These are phyloP conservation scores for Carposina sasakii DNA, from an alignment of 1,140 invertebrate genomes.

Conservation along the genomic window DNA sequence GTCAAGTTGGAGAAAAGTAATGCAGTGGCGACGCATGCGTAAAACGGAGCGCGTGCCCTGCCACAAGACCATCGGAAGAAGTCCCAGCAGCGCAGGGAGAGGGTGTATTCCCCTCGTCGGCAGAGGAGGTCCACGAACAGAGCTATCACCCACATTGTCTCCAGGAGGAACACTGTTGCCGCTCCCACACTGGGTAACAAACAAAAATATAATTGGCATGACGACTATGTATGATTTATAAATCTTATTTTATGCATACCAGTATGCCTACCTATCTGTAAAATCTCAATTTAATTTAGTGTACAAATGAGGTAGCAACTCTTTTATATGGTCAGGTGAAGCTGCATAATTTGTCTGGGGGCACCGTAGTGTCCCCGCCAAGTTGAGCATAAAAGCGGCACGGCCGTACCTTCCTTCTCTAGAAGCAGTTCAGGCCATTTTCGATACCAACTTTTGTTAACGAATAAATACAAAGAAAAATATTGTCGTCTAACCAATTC, in stretches of 20 bases:
- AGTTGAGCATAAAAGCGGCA: too few relatives aligned
- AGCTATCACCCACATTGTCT: constrained; percentile 66
- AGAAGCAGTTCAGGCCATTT: too few relatives aligned
- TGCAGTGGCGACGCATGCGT: constrained; percentile 57
- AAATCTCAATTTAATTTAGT: neutral
- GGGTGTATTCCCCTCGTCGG: constrained; percentile 55
- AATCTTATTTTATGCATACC: neutral
- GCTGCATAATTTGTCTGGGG: too few relatives aligned
- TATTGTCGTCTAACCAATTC: too few relatives aligned
- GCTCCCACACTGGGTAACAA: constrained; percentile 42
- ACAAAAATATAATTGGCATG: neutral
- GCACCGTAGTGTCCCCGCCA: too few relatives aligned
- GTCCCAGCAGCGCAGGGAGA: constrained; percentile 60
- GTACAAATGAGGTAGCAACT: neutral
- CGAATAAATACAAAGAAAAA: too few relatives aligned
- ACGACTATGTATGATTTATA: neutral
- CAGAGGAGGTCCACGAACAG: constrained; percentile 59
- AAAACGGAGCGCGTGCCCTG: constrained; percentile 52
- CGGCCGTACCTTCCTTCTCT: too few relatives aligned
- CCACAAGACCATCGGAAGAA: constrained; percentile 60
- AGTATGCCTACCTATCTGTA: neutral
- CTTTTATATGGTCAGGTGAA: too few relatives aligned
- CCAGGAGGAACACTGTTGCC: constrained; percentile 45
- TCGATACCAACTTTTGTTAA: too few relatives aligned
- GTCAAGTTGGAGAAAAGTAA: constrained; percentile 54